phyloP scores from a whole-genome alignment of 2,888 invertebrate genomes.

The Zaprionus obscuricornis region DNA sequence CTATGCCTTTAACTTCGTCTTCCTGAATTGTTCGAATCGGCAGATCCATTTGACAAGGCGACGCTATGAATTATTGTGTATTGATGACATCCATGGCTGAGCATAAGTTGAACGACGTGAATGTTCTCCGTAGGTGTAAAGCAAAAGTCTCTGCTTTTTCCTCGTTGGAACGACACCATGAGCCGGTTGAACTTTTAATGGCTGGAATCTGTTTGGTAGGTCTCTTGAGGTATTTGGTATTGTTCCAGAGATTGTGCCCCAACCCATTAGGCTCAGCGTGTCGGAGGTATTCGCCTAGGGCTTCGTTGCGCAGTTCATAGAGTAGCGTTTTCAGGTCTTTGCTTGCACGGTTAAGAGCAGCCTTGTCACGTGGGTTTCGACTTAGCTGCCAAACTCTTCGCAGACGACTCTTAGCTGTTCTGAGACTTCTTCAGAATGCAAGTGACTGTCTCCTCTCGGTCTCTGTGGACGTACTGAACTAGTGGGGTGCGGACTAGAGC shows the following conservation, averaged over 20 bases:
- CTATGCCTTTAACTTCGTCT: too few relatives aligned
- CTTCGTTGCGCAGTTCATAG: neutral
- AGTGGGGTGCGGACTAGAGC: too few relatives aligned
- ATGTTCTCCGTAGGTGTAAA: neutral
- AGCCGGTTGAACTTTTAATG: neutral
- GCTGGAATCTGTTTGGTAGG: neutral
- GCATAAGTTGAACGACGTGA: neutral
- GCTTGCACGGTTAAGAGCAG: too few relatives aligned
- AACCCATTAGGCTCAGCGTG: constrained; percentile 1
- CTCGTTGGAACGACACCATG: neutral
- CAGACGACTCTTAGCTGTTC: neutral
- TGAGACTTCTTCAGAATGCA: too few relatives aligned
- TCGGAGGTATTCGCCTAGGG: neutral
- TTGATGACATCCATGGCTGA: neutral
- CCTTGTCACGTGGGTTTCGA: neutral
- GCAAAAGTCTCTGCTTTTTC: neutral
- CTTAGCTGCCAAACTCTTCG: constrained; percentile 3
- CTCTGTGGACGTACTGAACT: neutral
- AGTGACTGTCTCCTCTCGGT: neutral
- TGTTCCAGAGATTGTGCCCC: neutral
- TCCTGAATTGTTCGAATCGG: too few relatives aligned
- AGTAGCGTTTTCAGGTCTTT: neutral
- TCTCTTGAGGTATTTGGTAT: constrained; percentile 1
- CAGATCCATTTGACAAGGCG: neutral
- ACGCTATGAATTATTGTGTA: neutral